Evolutionary conservation across 2,113 vertebrate species (phyloP).

Genomic region (Zootoca vivipara): DNA sequence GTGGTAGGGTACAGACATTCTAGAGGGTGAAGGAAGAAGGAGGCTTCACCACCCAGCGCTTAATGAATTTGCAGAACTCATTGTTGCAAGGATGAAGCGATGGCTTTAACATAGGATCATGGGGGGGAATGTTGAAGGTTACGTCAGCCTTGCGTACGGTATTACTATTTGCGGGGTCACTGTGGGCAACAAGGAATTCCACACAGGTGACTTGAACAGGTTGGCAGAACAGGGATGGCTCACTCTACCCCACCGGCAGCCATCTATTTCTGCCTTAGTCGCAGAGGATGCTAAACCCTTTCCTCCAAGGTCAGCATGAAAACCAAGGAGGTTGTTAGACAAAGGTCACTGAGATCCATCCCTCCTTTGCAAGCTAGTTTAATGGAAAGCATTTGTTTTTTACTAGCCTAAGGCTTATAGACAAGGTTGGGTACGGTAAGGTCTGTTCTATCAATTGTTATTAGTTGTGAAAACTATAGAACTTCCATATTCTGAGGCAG

Average conservation of each 20-base stretch:
- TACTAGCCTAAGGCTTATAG: no score
- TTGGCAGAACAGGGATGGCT: background rate
- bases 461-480: background rate
- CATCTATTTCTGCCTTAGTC: background rate
- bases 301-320: background rate
- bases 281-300: background rate
- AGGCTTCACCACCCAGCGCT: background rate
- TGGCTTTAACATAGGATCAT: background rate
- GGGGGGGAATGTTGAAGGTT: background rate
- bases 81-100: background rate
- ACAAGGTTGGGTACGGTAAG: no score
- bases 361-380: no score
- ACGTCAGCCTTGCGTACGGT: background rate
- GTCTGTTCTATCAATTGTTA: background rate
- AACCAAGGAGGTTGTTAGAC: background rate
- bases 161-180: background rate
- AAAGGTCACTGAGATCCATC: background rate
- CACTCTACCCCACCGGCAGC: background rate
- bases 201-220: background rate
- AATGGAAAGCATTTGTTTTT: no score
- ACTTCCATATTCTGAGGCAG: background rate
- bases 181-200: background rate
- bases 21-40: background rate
- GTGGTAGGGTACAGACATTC: background rate
- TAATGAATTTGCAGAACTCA: background rate